Base-by-base conservation (phyloP, 2,888 invertebrate species). In the Dysmachus trigonus region DNA sequence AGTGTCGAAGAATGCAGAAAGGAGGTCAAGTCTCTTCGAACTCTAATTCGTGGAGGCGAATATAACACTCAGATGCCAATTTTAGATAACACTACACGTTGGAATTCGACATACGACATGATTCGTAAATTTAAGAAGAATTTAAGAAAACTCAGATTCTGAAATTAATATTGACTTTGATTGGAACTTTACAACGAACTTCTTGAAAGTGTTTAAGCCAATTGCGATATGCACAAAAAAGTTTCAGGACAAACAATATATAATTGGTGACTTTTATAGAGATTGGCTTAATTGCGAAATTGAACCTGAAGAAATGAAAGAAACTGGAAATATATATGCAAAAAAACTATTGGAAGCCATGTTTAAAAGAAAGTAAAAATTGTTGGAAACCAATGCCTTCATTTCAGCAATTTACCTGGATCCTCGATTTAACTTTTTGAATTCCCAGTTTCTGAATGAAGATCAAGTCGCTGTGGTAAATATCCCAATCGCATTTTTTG, bases 241-340 rank as follows among this genome's bases (percentile, higher is more conserved):
- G 38, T 27, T 85, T 5, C 85, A 85, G 38, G n/a, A 38, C 2
- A 73, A 85, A 51, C 85, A 74, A 85, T 47, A 76, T 86, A n/a
- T 85, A 72, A 53, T 86, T 15, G 82, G 86, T 62, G 87, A 87
- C 31, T 87, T 87, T 79, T 87, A 86, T n/a, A 35, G 87, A 27
- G 88, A 88, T 72, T 88, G 86, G 88, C 30, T 88, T 4, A 30
- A 27, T 13, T 87, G 87, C 83, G 88, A 88, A 86, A 62, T 87
- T 53, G 86, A 87, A 84, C 33, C 87, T 27, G 86, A 85, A 38
- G 85, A 86, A 13, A 38, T 87, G 71, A 72, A 72, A 22, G 8
- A 18, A 71, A 53, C 4, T 10, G 35, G 27, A 15, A 87, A 87
- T 10, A 47, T 47, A 71, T 86, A 86, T 30, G 35, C 79, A 18